Evolutionary conservation across 1,140 invertebrate genomes (phyloP).

Genomic region (Panagrolaimus sp.): DNA sequence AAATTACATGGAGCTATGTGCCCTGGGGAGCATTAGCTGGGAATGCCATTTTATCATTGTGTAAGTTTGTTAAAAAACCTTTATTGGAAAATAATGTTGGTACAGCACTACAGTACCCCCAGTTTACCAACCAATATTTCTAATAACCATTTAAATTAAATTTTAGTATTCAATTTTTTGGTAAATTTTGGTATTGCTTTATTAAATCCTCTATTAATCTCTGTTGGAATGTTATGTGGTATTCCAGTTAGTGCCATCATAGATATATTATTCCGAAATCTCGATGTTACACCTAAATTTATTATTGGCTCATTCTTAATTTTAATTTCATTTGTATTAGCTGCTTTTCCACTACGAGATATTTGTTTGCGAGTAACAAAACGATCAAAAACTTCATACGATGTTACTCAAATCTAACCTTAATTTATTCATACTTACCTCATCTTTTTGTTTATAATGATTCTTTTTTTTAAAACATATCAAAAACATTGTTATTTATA

Average conservation of each 20-base stretch:
- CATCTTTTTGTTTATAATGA: too few species aligned
- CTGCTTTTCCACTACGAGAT: constrained; percentile 38
- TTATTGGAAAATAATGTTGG: not conserved
- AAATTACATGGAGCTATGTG: constrained; percentile 43
- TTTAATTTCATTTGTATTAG: constrained; percentile 46
- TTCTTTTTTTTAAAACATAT: too few species aligned
- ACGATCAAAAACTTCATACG: not conserved
- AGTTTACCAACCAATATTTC: not conserved
- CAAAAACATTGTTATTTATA: too few species aligned
- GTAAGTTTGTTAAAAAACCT: constrained; percentile 31
- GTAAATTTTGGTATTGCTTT: constrained; percentile 56
- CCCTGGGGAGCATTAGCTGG: constrained; percentile 46
- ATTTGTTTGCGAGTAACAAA: not conserved
- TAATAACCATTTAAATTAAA: too few species aligned
- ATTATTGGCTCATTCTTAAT: constrained; percentile 45
- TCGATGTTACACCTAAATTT: constrained; percentile 36
- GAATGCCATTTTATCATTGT: constrained; percentile 38
- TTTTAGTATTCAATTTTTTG: constrained; percentile 56
- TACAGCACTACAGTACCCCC: too few species aligned
- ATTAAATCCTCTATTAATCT: constrained; percentile 46
- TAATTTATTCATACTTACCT: not conserved
- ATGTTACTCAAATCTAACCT: not conserved
- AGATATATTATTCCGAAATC: constrained; percentile 43
- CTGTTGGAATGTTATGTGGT: constrained; percentile 53
- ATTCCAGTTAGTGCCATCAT: constrained; percentile 50